phyloP scores from a whole-genome alignment of 2,113 vertebrate species.

The Tringa solitaria region DNA sequence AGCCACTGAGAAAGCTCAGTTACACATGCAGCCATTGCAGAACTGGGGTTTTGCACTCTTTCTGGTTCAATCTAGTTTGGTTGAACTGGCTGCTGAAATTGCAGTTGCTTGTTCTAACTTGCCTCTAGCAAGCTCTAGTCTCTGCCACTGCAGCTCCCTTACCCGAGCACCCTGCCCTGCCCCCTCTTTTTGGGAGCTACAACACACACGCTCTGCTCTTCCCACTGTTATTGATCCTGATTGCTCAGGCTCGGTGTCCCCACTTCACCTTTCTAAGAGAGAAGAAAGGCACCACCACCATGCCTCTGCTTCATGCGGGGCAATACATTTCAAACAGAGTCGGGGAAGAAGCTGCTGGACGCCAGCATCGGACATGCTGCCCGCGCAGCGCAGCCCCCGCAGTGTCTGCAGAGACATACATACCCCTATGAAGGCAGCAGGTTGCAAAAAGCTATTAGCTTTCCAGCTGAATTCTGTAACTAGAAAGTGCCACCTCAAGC shows the following conservation, averaged over 20 bases:
- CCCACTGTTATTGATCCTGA: background rate
- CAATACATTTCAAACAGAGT: accelerated
- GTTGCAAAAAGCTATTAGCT: background rate
- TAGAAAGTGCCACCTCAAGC: background rate
- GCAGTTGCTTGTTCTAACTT: background rate
- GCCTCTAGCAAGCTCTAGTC: background rate
- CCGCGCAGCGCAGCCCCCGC: background rate
- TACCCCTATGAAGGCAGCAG: background rate
- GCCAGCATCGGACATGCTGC: background rate
- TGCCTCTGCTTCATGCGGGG: background rate
- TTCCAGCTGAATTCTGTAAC: background rate
- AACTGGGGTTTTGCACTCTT: background rate
- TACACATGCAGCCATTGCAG: background rate
- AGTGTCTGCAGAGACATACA: background rate
- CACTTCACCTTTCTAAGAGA: background rate
- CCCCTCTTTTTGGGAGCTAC: background rate
- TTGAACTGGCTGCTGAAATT: background rate
- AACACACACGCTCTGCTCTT: too few relatives aligned
- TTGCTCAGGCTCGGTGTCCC: background rate
- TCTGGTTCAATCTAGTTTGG: background rate
- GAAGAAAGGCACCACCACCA: background rate
- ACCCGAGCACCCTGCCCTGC: background rate
- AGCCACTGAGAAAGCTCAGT: background rate
- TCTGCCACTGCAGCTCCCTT: background rate
- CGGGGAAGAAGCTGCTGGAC: background rate